These are phyloP conservation scores for Stenichneumon culpator DNA, from an alignment of 2,888 invertebrate species.

Conservation along the genomic window DNA sequence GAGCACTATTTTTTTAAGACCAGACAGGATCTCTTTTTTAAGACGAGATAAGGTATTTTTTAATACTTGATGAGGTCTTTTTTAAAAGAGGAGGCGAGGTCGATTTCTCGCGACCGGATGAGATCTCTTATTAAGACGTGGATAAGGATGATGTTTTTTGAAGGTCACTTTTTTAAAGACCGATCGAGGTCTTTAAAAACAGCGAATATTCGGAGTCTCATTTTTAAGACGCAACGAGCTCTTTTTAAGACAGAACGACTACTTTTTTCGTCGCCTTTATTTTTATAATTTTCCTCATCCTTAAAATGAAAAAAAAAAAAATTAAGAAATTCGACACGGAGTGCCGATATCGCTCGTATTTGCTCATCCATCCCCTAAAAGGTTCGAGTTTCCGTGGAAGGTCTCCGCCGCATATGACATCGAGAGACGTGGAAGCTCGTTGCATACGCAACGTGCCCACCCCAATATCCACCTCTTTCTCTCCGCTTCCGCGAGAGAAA, in stretches of 20 bases:
- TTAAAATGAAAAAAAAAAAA: not conserved
- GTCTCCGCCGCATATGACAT: constrained; percentile 8
- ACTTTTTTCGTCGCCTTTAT: not conserved
- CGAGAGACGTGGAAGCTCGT: not conserved
- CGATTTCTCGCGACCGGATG: no score
- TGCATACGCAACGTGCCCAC: not conserved
- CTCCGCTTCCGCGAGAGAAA: not conserved
- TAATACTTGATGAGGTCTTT: no score
- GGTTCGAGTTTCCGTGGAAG: constrained; percentile 13
- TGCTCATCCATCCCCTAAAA: constrained; percentile 5
- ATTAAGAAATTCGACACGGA: constrained; percentile 7
- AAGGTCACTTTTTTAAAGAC: no score
- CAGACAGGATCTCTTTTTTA: no score
- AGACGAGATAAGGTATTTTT: no score
- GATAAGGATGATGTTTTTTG: no score
- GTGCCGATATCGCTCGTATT: constrained; percentile 1
- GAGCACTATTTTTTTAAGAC: no score
- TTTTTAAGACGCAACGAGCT: no score
- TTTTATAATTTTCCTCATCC: not conserved
- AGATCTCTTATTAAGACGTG: no score
- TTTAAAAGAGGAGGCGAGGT: no score
- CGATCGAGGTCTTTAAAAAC: no score
- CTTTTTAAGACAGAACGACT: not conserved
- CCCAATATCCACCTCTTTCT: not conserved
- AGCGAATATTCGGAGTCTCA: no score